Conservation (phyloP, 2,888 invertebrate species). For the Monochamus alternatus region DNA sequence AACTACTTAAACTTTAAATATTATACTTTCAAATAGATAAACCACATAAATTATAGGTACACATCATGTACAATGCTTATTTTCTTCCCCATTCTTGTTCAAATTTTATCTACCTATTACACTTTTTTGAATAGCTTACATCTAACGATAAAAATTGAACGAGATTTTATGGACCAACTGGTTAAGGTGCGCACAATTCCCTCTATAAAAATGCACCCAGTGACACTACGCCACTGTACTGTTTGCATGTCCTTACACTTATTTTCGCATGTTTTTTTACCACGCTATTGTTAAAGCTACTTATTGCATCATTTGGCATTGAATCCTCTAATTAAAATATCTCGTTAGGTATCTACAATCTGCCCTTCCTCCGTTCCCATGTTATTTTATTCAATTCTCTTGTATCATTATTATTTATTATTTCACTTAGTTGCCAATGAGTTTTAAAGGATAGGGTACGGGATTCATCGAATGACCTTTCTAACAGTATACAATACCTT, state of each 20-base stretch:
- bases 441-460: constrained; percentile 29
- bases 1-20: no score
- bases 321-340: constrained; percentile 65
- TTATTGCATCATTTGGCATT: constrained; percentile 69
- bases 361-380: constrained; percentile 66
- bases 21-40: no score
- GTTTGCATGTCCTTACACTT: constrained; percentile 53
- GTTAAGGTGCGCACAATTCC: constrained; percentile 27
- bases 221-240: constrained; percentile 62
- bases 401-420: constrained; percentile 15
- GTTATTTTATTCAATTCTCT: constrained; percentile 51
- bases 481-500: background rate
- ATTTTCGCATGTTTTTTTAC: constrained; percentile 60
- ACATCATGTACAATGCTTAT: no score
- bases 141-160: no score
- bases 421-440: constrained; percentile 22
- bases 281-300: constrained; percentile 53
- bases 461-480: constrained; percentile 29
- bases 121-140: no score
- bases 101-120: no score
- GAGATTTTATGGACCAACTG: background rate
- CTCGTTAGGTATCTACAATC: constrained; percentile 64
- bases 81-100: no score
- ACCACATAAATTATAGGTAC: no score
- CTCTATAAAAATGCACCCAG: constrained; percentile 28